Percentiles rank a stretch among this genome's conserved stretches.
Conservation (phyloP, 2,113 vertebrate species). For the Serinus canaria region DNA sequence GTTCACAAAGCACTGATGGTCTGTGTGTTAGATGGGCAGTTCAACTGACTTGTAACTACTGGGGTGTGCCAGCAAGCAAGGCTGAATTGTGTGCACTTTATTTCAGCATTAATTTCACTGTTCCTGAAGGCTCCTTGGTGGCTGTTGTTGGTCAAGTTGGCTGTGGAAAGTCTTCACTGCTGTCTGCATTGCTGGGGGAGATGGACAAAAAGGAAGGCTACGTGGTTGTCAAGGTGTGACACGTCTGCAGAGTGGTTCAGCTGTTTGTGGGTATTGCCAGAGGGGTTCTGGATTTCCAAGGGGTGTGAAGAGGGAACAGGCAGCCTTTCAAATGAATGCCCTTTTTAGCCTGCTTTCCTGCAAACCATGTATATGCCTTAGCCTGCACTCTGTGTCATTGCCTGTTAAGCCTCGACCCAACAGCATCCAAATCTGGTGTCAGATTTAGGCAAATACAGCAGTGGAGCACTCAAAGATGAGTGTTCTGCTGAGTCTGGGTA, state of each 20-base stretch:
- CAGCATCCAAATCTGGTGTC: neutral
- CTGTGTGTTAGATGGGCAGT: neutral
- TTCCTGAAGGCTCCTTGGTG: conserved; percentile 88
- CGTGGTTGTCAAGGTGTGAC: conserved; percentile 84
- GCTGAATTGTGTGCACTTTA: neutral
- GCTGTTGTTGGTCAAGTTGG: conserved; percentile 95
- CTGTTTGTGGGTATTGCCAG: neutral
- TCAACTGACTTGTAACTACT: neutral
- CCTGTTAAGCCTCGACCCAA: neutral
- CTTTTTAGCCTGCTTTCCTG: neutral
- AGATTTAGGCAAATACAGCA: neutral
- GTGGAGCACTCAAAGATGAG: neutral
- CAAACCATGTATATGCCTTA: neutral
- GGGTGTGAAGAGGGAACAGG: neutral
- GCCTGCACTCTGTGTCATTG: neutral
- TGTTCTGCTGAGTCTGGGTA: neutral
- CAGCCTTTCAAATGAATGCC: neutral
- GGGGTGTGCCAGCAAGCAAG: neutral
- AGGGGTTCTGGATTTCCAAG: neutral
- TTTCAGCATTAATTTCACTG: conserved; percentile 82
- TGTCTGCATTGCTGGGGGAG: conserved; percentile 91
- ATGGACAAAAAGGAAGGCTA: conserved; percentile 91
- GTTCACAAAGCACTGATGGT: neutral
- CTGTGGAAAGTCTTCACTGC: conserved; percentile 91
- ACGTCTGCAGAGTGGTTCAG: neutral